Base-by-base conservation (phyloP, 1,140 invertebrate species). In the Ditylenchus dipsaci region DNA sequence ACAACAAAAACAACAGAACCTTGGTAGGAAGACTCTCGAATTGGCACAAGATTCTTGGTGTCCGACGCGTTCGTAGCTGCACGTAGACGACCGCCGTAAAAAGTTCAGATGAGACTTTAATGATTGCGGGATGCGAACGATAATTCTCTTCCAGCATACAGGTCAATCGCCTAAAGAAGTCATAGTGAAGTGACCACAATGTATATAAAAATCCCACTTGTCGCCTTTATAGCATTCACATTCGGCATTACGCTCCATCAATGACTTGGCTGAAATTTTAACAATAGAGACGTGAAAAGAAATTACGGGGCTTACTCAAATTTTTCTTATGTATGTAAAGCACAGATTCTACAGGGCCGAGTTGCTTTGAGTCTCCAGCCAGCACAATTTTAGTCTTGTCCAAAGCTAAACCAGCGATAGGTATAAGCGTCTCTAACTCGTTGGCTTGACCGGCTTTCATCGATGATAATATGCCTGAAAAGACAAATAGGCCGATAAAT, bases 351-450 rank as follows among this genome's bases (percentile, higher is more conserved):
- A 93, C 87, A 7, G 93, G 91, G 0, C 92, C 92, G 33, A 96
- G 86, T 84, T 97, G 93, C 81, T 89, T 86, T 17, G 91, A 92
- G 87, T 96, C 93, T 9, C 93, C 93, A 69, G 91, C 90, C 1
- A 96, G 83, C 67, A 95, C 85, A 11, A 92, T 87, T 84, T 84
- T 68, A 17, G 78, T 72, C 15, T 63, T 63, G 13, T 29, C 27
- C 13, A 33, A 58, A 29, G 63, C 63, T 26, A 73, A 53, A 38
- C 63, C 38, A 1, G 58, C 76, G 64, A 76, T 60, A 11, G 76
- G 72, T 63, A 78, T 74, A 0, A 70, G 57, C 8, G 64, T 73
- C 23, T 75, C 73, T 0, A 53, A 21, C 47, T 75, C 73, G 47
- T 21, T 53, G 7, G 73, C 57, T 43, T 75, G 73, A 19, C 73